Conservation (phyloP, 53 echinoderm and acorn worm species). For the Holothuria scabra region DNA sequence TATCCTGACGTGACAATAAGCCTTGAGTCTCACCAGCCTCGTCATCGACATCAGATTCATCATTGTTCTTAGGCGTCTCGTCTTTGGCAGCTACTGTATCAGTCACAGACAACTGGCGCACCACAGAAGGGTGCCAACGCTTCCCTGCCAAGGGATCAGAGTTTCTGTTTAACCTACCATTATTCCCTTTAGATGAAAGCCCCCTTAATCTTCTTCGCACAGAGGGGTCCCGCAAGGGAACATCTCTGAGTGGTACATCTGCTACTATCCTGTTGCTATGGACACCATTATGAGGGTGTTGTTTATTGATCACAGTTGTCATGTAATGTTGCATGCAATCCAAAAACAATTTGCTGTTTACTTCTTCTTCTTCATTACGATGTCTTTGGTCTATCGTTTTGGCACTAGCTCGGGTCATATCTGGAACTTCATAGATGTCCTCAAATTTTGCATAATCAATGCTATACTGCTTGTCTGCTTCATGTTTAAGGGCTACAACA, state of each 20-base stretch:
- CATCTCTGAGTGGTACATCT: slow-evolving; percentile 38
- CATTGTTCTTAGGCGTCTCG: not conserved
- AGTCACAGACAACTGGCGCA: not conserved
- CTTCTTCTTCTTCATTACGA: slow-evolving; percentile 35
- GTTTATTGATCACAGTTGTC: slow-evolving; percentile 42
- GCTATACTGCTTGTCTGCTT: slow-evolving; percentile 93
- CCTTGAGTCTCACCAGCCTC: not conserved
- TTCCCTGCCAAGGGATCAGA: slow-evolving; percentile 47
- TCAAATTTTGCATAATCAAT: slow-evolving; percentile 98
- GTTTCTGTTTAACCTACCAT: slow-evolving; percentile 16
- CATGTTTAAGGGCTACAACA: slow-evolving; percentile 74
- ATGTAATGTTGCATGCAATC: slow-evolving; percentile 52
- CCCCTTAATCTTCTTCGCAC: slow-evolving; percentile 23
- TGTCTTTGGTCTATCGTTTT: slow-evolving; percentile 60
- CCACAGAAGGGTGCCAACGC: not conserved
- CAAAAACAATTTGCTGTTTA: slow-evolving; percentile 28
- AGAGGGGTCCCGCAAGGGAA: slow-evolving; percentile 12
- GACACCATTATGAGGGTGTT: slow-evolving; percentile 22
- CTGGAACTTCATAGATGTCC: slow-evolving; percentile 70
- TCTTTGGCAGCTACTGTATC: not conserved
- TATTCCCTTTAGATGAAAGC: slow-evolving; percentile 41
- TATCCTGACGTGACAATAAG: slow-evolving; percentile 21
- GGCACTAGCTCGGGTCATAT: slow-evolving; percentile 72
- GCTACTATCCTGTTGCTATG: slow-evolving; percentile 16
- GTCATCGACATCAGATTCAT: not conserved